These are phyloP conservation scores for cattle (Bos taurus) DNA, from an alignment of 2,113 vertebrate genomes.

Conservation along the genomic window DNA sequence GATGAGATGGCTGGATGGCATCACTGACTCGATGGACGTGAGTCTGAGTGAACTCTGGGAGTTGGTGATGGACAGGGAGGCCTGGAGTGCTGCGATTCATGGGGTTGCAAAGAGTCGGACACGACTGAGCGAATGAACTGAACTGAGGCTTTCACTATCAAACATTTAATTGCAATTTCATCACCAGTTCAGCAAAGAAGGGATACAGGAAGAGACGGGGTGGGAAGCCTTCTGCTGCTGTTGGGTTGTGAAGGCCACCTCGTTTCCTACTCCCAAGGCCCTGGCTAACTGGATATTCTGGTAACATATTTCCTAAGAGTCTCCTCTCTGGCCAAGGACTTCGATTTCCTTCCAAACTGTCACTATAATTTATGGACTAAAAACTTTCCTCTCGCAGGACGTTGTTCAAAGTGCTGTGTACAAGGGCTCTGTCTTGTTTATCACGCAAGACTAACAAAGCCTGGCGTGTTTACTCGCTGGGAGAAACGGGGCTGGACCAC, in stretches of 20 bases:
- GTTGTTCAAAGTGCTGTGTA: neutral
- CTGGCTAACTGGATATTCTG: neutral
- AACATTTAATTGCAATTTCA: neutral
- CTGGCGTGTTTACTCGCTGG: neutral
- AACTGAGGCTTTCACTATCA: neutral
- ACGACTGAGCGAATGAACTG: too few relatives aligned
- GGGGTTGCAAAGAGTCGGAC: too few relatives aligned
- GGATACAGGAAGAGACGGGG: neutral
- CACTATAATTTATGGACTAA: neutral
- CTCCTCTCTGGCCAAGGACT: neutral
- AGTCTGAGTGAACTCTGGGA: too few relatives aligned
- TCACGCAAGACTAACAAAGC: constrained; percentile 10
- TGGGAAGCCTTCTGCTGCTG: neutral
- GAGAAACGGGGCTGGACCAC: neutral
- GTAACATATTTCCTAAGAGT: neutral
- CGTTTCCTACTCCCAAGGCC: neutral
- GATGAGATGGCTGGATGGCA: too few relatives aligned
- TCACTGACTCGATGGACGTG: too few relatives aligned
- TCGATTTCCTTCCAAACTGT: constrained; percentile 9
- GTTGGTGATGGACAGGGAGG: too few relatives aligned
- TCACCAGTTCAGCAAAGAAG: neutral
- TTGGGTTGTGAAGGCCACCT: accelerated
- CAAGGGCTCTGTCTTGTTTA: constrained; percentile 41
- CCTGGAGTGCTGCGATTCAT: too few relatives aligned
- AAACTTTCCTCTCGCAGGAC: neutral